Percentiles rank a stretch among this genome's conserved stretches.
These are phyloP conservation scores for Drosophila busckii DNA, from an alignment of 1,140 invertebrate genomes.

Conservation along the genomic window DNA sequence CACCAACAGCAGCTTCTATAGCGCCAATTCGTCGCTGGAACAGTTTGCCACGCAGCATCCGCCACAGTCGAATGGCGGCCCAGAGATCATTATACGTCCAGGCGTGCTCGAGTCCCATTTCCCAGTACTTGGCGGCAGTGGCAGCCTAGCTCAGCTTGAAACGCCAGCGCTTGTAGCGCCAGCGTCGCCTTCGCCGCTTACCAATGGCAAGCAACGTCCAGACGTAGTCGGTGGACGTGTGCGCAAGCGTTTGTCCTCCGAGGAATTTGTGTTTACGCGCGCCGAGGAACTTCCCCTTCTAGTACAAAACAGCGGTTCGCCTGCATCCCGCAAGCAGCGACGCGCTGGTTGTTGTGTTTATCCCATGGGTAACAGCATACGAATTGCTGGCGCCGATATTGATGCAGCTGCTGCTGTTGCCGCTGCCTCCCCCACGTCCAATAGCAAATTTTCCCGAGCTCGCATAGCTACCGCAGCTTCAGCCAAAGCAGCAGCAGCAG, in stretches of 20 bases:
- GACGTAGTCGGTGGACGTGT: conserved; percentile 61
- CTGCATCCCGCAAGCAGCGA: conserved; percentile 37
- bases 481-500: conserved; percentile 10
- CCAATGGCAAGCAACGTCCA: conserved; percentile 39
- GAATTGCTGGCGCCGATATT: conserved; percentile 22
- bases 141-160: conserved; percentile 16
- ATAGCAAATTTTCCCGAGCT: conserved; percentile 63
- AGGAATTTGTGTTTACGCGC: conserved; percentile 69
- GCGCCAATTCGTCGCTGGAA: conserved; percentile 74
- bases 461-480: conserved; percentile 39
- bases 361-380: conserved; percentile 54
- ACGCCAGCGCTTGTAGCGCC: conserved; percentile 52
- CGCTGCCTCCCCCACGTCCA: conserved; percentile 49
- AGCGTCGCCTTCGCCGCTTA: conserved; percentile 48
- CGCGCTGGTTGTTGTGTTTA: conserved; percentile 61
- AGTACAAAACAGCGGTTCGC: conserved; percentile 62
- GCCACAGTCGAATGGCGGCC: conserved; percentile 33
- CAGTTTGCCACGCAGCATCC: conserved; percentile 43
- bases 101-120: conserved; percentile 78
- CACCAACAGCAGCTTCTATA: conserved; percentile 71
- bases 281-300: conserved; percentile 60
- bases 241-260: conserved; percentile 70
- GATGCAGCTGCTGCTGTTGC: conserved; percentile 34
- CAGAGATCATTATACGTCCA: conserved; percentile 52
- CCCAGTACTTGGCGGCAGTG: conserved; percentile 37